These are phyloP conservation scores for Sebastes steindachneri DNA, from an alignment of 2,797 vertebrate species.

Conservation along the genomic window DNA sequence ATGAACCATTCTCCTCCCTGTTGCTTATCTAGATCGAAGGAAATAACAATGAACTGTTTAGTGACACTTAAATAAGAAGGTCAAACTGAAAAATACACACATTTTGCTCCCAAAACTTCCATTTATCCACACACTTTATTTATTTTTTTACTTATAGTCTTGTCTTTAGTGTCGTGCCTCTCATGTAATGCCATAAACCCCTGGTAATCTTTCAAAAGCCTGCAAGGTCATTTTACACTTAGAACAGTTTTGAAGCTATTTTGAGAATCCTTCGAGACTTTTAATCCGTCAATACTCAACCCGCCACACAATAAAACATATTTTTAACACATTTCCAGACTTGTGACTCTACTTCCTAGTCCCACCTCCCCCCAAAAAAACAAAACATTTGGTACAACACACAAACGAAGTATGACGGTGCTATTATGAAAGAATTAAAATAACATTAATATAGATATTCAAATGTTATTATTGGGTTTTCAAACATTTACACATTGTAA, in stretches of 20 bases:
- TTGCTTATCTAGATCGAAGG: constrained; percentile 8
- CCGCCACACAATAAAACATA: not conserved
- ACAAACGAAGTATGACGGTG: not conserved
- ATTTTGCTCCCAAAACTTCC: not conserved
- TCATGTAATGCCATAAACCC: not conserved
- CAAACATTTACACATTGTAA: too few relatives aligned
- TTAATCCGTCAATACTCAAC: not conserved
- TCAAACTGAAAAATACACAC: not conserved
- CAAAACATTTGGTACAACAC: not conserved
- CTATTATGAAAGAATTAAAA: not conserved
- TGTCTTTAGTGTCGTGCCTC: not conserved
- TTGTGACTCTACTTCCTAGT: not conserved
- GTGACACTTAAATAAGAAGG: not conserved
- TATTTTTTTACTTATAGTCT: not conserved
- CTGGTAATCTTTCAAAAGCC: not conserved
- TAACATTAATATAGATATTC: not conserved
- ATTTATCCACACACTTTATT: not conserved
- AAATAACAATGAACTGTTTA: constrained; percentile 4
- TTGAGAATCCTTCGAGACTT: not conserved
- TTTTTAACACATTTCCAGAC: not conserved
- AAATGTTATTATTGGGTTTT: not conserved
- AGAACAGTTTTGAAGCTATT: not conserved
- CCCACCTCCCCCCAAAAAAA: too few relatives aligned
- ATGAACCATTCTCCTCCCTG: constrained; percentile 86
- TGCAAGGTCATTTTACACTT: not conserved